Percentiles rank a stretch among this genome's conserved stretches.
Conservation (phyloP, 2,888 invertebrate genomes). For the Dynastes grantii region DNA sequence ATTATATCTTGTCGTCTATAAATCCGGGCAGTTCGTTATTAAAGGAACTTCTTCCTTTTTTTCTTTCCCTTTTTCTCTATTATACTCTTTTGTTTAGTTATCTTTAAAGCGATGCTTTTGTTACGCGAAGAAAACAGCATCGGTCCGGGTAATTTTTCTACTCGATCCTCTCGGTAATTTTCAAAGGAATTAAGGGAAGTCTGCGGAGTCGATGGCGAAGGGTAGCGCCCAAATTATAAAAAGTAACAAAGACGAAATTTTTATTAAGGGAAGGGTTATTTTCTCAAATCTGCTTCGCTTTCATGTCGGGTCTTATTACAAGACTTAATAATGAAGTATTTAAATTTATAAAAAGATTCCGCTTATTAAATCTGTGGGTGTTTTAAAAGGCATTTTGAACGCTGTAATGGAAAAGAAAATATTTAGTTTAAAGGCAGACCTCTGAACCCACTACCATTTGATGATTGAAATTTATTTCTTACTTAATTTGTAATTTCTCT, state of each 20-base stretch:
- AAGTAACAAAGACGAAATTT: slow-evolving; percentile 58
- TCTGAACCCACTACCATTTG: too few species aligned
- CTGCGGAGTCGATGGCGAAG: slow-evolving; percentile 41
- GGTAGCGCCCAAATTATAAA: slow-evolving; percentile 57
- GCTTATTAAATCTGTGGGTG: neutral
- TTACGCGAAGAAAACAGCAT: slow-evolving; percentile 53
- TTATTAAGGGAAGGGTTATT: slow-evolving; percentile 54
- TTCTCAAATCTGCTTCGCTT: slow-evolving; percentile 14
- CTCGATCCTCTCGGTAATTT: slow-evolving; percentile 42
- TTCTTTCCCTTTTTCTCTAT: slow-evolving; percentile 24
- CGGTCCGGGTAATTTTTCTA: slow-evolving; percentile 51
- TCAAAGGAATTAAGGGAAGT: slow-evolving; percentile 41
- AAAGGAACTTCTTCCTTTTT: slow-evolving; percentile 48
- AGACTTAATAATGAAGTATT: slow-evolving; percentile 34
- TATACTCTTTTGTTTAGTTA: slow-evolving; percentile 58
- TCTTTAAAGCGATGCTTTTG: slow-evolving; percentile 48
- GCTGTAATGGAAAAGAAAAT: neutral
- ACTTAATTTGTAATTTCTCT: too few species aligned
- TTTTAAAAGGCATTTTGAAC: neutral
- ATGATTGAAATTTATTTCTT: too few species aligned
- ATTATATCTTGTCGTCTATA: slow-evolving; percentile 58
- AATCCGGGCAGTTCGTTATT: slow-evolving; percentile 53
- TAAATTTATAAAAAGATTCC: slow-evolving; percentile 19
- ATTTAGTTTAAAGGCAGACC: neutral
- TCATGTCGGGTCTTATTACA: slow-evolving; percentile 29